phyloP scores from a whole-genome alignment of 2,113 vertebrate species.

The Menidia beryllina region DNA sequence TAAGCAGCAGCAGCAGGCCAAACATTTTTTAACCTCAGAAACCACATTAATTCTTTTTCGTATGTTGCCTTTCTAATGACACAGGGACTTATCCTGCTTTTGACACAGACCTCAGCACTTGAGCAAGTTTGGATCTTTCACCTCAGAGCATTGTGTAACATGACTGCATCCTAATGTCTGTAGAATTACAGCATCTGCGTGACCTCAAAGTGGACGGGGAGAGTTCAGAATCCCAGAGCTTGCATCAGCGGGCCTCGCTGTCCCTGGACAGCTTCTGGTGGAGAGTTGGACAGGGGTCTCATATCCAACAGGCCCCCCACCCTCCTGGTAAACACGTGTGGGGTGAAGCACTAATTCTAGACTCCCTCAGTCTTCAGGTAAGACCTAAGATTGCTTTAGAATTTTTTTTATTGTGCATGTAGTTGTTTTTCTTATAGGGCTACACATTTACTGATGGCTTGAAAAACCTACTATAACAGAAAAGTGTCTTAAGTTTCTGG shows the following conservation, averaged over 20 bases:
- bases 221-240: constrained; percentile 83
- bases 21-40: too few species aligned
- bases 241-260: constrained; percentile 88
- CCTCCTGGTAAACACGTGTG: constrained; percentile 95
- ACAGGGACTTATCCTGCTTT: constrained; percentile 49
- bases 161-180: background rate
- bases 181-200: constrained; percentile 81
- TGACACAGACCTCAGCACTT: background rate
- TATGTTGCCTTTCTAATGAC: constrained; percentile 29
- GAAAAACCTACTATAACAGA: too few species aligned
- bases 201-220: constrained; percentile 82
- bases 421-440: background rate
- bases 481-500: too few species aligned
- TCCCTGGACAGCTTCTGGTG: constrained; percentile 94
- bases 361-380: constrained; percentile 92
- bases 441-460: too few species aligned
- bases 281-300: constrained; percentile 96
- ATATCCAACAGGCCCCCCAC: constrained; percentile 95
- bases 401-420: background rate
- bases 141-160: background rate
- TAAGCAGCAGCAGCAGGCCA: too few species aligned
- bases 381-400: background rate
- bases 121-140: background rate
- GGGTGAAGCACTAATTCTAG: constrained; percentile 94
- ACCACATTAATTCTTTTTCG: too few species aligned